These are phyloP conservation scores for Caracal caracal DNA, from an alignment of 2,113 vertebrate genomes.

Conservation along the genomic window DNA sequence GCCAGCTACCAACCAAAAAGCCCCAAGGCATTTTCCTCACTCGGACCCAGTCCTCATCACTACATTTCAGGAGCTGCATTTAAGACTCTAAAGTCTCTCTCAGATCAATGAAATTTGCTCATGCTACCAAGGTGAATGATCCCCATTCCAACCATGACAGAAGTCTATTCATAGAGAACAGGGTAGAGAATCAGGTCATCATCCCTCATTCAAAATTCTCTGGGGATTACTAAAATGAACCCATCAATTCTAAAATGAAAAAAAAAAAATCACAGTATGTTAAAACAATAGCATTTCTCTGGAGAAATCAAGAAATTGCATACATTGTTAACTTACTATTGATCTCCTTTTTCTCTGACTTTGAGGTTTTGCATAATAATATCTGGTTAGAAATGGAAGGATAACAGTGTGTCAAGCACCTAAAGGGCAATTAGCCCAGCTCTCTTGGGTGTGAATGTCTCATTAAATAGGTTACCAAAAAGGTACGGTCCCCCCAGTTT, in stretches of 20 bases:
- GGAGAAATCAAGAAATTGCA: conserved; percentile 34
- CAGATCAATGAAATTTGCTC: not conserved
- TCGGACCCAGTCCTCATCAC: not conserved
- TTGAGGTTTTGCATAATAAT: not conserved
- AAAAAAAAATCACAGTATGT: not conserved
- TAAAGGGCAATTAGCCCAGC: not conserved
- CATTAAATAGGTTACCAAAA: conserved; percentile 1
- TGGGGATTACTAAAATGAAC: not conserved
- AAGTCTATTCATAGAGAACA: not conserved
- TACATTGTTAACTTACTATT: not conserved
- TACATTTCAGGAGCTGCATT: not conserved
- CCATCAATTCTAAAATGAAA: not conserved
- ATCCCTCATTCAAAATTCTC: not conserved
- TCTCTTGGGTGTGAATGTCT: not conserved
- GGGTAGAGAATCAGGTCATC: not conserved
- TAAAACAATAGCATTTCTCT: conserved; percentile 37
- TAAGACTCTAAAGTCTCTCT: not conserved
- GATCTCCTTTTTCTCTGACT: conserved; percentile 25
- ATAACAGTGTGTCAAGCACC: not conserved
- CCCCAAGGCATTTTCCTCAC: not conserved
- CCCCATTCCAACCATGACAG: not conserved
- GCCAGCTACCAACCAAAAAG: not conserved
- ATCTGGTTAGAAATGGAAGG: not conserved
- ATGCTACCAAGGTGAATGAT: not conserved
- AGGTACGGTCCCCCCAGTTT: not conserved